Conservation (phyloP, 2,888 invertebrate species). For the Aelia acuminata region DNA sequence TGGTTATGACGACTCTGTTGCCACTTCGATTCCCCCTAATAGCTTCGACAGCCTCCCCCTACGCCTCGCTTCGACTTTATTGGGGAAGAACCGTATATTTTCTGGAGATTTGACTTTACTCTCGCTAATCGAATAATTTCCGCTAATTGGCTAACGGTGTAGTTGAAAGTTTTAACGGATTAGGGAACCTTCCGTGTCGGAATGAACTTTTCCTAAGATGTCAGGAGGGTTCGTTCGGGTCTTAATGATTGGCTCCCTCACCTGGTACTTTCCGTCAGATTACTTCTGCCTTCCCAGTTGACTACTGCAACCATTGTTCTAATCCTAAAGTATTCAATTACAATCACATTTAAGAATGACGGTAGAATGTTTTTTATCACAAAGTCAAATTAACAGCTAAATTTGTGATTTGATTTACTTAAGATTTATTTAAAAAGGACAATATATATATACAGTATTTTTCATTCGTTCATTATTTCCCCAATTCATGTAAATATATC, state of each 20-base stretch:
- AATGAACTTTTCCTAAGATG: constrained; percentile 11
- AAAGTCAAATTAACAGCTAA: no score
- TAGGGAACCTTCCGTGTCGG: constrained; percentile 38
- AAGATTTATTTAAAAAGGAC: no score
- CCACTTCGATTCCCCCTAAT: neutral
- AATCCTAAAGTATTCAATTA: neutral
- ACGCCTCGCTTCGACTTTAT: no score
- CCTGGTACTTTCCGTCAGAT: constrained; percentile 10
- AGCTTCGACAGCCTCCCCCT: neutral
- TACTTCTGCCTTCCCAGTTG: neutral
- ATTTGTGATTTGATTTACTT: no score
- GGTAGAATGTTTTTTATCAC: no score
- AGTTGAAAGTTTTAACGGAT: constrained; percentile 48
- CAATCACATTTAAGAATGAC: neutral
- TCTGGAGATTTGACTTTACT: neutral
- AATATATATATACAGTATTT: no score
- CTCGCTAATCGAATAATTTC: constrained; percentile 25
- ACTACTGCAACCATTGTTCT: neutral
- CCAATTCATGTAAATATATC: no score
- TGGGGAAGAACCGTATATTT: neutral
- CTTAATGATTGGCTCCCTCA: constrained; percentile 22
- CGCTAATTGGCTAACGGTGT: constrained; percentile 32
- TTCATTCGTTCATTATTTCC: no score
- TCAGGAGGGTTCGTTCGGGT: neutral
- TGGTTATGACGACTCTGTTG: constrained; percentile 15